phyloP scores from a whole-genome alignment of 2,113 vertebrate species.

The Cardinalis cardinalis region DNA sequence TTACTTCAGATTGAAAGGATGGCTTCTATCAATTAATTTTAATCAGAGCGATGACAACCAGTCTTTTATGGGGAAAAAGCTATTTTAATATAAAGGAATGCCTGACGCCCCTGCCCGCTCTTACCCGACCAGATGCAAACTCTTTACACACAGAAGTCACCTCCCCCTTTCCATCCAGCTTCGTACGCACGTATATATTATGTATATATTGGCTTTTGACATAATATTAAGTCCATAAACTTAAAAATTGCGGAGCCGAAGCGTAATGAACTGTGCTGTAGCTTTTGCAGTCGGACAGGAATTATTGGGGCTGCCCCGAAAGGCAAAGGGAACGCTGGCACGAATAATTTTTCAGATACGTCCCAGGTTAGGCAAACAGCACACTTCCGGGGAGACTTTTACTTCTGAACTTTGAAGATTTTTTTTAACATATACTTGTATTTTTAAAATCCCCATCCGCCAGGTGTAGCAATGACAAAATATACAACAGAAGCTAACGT shows the following conservation, averaged over 20 bases:
- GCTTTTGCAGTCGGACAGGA: not conserved
- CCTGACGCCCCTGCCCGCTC: not conserved
- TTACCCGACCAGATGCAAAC: not conserved
- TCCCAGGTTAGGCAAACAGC: not conserved
- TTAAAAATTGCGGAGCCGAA: not conserved
- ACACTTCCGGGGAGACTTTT: not conserved
- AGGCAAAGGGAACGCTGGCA: not conserved
- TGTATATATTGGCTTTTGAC: not conserved
- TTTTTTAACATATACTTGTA: not conserved
- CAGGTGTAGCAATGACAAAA: not conserved
- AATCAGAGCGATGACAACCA: constrained; percentile 48
- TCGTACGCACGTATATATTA: not conserved
- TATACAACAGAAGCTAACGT: not conserved
- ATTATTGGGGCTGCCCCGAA: not conserved
- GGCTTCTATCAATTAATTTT: constrained; percentile 59
- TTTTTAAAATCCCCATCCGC: not conserved
- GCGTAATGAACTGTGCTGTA: not conserved
- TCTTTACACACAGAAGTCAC: not conserved
- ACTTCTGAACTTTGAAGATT: not conserved
- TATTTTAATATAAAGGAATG: constrained; percentile 49
- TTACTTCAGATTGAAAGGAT: constrained; percentile 19
- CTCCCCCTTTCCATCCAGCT: not conserved
- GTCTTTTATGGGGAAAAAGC: constrained; percentile 38
- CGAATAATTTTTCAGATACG: not conserved
- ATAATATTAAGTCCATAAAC: not conserved